Percentiles rank a stretch among this genome's conserved stretches.
Evolutionary conservation across 2,797 vertebrate genomes (phyloP).

Genomic region (Heliangelus exortis): DNA sequence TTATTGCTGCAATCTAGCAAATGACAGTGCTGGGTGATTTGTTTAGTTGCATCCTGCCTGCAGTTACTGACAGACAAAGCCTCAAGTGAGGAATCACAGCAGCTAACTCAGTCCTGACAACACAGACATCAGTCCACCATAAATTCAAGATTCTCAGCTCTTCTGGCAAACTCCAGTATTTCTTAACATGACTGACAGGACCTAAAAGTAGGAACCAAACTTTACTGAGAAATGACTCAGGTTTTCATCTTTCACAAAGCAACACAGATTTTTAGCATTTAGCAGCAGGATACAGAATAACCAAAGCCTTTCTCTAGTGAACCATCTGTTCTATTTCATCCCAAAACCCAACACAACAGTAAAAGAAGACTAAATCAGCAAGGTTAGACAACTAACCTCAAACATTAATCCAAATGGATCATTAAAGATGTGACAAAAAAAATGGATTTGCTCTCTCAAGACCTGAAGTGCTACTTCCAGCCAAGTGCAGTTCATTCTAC

Average conservation of each 20-base stretch:
- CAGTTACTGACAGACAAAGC: neutral
- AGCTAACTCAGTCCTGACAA: neutral
- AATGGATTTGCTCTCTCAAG: neutral
- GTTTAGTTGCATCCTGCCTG: neutral
- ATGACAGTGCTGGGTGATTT: neutral
- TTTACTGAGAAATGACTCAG: neutral
- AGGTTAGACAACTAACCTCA: neutral
- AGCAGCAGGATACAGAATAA: neutral
- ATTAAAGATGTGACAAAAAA: conserved; percentile 21
- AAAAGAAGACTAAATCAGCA: neutral
- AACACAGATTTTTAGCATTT: neutral
- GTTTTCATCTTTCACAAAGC: neutral
- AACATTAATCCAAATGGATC: conserved; percentile 1
- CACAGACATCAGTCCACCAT: neutral
- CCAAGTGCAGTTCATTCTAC: neutral
- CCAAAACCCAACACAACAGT: neutral
- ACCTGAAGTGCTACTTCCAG: neutral
- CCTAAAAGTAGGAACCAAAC: neutral
- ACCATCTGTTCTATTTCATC: conserved; percentile 8
- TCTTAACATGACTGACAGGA: neutral
- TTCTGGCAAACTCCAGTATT: neutral
- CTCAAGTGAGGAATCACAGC: neutral
- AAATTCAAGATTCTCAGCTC: neutral
- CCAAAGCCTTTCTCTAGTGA: neutral
- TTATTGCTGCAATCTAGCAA: neutral